phyloP scores from a whole-genome alignment of 2,888 invertebrate species.

The Andrena fulva region DNA sequence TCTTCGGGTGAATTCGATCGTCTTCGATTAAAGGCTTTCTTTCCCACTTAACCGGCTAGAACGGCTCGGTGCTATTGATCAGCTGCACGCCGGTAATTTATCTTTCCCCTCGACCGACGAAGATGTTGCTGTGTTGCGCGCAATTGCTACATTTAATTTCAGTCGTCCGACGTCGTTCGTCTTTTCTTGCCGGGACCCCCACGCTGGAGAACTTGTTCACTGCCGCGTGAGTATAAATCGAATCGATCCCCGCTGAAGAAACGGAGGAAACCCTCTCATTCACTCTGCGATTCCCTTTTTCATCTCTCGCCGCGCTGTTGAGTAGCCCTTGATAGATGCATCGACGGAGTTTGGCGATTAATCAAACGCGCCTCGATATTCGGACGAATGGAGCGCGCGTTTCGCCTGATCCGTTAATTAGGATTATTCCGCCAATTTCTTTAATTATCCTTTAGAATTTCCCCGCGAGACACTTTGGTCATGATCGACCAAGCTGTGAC shows the following conservation, averaged over 20 bases:
- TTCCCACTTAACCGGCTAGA: constrained; percentile 27
- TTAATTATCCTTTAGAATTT: too few species aligned
- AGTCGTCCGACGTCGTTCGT: constrained; percentile 8
- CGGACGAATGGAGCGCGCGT: too few species aligned
- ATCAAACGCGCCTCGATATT: too few species aligned
- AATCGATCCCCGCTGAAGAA: not conserved
- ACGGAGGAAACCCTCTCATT: not conserved
- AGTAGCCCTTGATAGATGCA: not conserved
- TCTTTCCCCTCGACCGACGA: constrained; percentile 31
- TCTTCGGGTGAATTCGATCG: constrained; percentile 39
- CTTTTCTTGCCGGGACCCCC: constrained; percentile 11
- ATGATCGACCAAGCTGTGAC: not conserved
- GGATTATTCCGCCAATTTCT: too few species aligned
- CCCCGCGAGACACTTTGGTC: not conserved
- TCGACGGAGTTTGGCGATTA: too few species aligned
- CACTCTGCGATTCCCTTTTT: not conserved
- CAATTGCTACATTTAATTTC: constrained; percentile 48
- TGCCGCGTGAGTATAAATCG: not conserved
- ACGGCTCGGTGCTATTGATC: constrained; percentile 24
- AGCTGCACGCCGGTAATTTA: constrained; percentile 30
- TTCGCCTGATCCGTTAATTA: too few species aligned
- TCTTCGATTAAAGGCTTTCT: constrained; percentile 43
- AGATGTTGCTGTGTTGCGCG: constrained; percentile 35
- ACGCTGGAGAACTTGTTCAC: not conserved
- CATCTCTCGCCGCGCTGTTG: not conserved